Conservation (phyloP, 2,888 invertebrate species). For the Piscicola geometra region DNA sequence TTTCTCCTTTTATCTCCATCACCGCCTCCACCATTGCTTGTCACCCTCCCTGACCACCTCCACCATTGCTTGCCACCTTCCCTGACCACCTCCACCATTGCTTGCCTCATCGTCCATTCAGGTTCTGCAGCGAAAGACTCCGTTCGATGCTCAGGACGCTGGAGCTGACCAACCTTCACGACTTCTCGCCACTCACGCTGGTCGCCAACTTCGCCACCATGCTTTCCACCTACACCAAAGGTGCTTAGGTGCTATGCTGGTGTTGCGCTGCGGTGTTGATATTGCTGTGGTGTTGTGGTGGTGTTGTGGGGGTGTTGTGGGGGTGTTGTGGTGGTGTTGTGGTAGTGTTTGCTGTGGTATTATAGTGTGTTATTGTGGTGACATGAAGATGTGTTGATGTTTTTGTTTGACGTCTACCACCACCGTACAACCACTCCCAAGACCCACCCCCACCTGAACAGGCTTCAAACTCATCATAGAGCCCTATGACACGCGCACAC, state of each 20-base stretch:
- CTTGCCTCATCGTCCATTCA: conserved; percentile 44
- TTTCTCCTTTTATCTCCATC: too few species aligned
- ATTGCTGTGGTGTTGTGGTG: too few species aligned
- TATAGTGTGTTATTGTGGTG: too few species aligned
- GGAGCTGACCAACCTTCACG: conserved; percentile 83
- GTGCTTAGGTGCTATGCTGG: conserved; percentile 43
- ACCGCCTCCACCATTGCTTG: too few species aligned
- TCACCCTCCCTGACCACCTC: too few species aligned
- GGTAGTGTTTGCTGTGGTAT: too few species aligned
- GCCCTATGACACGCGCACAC: conserved; percentile 78
- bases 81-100: neutral
- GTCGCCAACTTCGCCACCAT: conserved; percentile 84
- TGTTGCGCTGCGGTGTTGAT: neutral
- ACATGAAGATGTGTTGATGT: too few species aligned
- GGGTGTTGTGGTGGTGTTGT: too few species aligned
- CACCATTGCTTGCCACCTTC: too few species aligned
- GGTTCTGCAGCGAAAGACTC: conserved; percentile 86
- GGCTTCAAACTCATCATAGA: conserved; percentile 97
- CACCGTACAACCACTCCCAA: too few species aligned
- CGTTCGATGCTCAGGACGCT: conserved; percentile 80
- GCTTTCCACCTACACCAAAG: conserved; percentile 85
- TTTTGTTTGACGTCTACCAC: too few species aligned
- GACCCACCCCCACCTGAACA: conserved; percentile 50
- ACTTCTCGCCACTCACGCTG: conserved; percentile 77
- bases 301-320: too few species aligned